Percentiles rank a stretch among this genome's conserved stretches.
Conservation (phyloP, 2,113 vertebrate species). For the Datnioides undecimradiatus region DNA sequence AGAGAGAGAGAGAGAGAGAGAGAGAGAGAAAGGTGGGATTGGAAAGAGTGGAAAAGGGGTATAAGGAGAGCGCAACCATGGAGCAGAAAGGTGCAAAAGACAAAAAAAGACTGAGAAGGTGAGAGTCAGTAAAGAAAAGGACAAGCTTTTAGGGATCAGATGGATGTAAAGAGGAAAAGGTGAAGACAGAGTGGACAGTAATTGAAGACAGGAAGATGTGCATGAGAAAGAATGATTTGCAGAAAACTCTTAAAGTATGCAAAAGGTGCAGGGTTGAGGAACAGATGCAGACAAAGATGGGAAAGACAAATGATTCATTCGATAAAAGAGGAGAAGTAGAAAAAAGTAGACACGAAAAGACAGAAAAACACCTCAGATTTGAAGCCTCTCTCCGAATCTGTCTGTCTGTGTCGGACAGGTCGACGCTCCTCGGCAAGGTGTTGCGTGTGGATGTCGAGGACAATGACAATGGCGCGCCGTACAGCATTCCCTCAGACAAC, state of each 20-base stretch:
- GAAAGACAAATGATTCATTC: background rate
- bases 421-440: slow-evolving; percentile 85
- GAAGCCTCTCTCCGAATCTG: background rate
- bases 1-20: background rate
- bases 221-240: background rate
- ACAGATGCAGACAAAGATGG: background rate
- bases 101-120: background rate
- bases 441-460: slow-evolving; percentile 84
- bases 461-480: slow-evolving; percentile 80
- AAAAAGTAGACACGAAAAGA: too few relatives aligned
- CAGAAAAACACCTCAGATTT: too few relatives aligned
- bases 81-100: background rate
- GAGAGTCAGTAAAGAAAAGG: background rate
- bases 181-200: background rate
- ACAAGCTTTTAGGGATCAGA: background rate
- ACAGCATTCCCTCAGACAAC: slow-evolving; percentile 86
- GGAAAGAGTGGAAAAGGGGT: slow-evolving; percentile 14
- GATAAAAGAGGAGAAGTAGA: too few relatives aligned
- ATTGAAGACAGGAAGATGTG: too few relatives aligned
- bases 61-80: background rate
- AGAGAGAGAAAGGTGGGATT: background rate
- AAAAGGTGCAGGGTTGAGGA: background rate
- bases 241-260: too few relatives aligned
- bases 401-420: slow-evolving; percentile 70
- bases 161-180: background rate